These are phyloP conservation scores for Ascaphus truei DNA, from an alignment of 2,113 vertebrate genomes.

Conservation along the genomic window DNA sequence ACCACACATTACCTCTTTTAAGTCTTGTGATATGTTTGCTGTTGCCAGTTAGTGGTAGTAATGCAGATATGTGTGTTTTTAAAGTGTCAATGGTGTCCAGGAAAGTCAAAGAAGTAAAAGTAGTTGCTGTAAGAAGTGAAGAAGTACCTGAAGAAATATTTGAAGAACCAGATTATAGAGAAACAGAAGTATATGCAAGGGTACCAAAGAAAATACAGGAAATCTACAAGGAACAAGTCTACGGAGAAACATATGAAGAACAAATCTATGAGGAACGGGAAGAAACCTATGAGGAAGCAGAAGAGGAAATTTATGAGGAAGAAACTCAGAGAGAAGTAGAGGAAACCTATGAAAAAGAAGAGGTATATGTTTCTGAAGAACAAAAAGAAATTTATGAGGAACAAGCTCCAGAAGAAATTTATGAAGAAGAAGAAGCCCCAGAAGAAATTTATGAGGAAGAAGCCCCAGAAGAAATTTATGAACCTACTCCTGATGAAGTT, in stretches of 20 bases:
- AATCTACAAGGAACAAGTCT: background rate
- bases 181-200: constrained; percentile 17
- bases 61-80: constrained; percentile 10
- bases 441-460: constrained; percentile 19
- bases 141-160: background rate
- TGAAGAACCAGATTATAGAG: background rate
- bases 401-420: background rate
- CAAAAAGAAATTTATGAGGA: constrained; percentile 6
- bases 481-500: too few species aligned
- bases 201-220: constrained; percentile 8
- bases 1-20: too few species aligned
- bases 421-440: background rate
- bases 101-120: constrained; percentile 22
- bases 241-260: constrained; percentile 19
- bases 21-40: too few species aligned
- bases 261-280: background rate
- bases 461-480: constrained; percentile 5
- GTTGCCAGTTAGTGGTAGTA: too few species aligned
- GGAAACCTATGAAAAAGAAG: background rate
- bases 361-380: constrained; percentile 10
- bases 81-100: constrained; percentile 12
- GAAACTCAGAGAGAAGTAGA: background rate
- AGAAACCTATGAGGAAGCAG: background rate
- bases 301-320: constrained; percentile 1
- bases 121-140: constrained; percentile 21